phyloP scores from a whole-genome alignment of 2,797 vertebrate species.

The Merluccius polli region DNA sequence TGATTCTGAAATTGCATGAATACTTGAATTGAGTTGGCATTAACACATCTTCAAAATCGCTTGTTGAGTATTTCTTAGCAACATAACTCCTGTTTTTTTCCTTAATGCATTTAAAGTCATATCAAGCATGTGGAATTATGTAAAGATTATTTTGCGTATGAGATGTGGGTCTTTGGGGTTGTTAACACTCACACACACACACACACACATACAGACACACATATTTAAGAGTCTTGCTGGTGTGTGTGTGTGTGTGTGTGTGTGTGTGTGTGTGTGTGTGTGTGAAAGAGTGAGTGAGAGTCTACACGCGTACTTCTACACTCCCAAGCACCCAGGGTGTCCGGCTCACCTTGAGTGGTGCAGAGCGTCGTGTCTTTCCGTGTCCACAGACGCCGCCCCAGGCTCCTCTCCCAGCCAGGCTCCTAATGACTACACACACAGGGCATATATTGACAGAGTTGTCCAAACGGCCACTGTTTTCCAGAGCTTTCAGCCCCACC shows the following conservation, averaged over 20 bases:
- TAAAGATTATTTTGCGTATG: neutral
- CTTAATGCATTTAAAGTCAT: too few species aligned
- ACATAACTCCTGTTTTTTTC: neutral
- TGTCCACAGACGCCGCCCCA: slow-evolving; percentile 19
- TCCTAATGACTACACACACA: slow-evolving; percentile 62
- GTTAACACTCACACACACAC: neutral
- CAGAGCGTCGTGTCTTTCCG: slow-evolving; percentile 39
- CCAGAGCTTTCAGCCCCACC: slow-evolving; percentile 44
- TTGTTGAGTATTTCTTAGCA: neutral
- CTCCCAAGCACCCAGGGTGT: slow-evolving; percentile 52
- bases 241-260: too few species aligned
- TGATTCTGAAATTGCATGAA: neutral
- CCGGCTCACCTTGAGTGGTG: slow-evolving; percentile 50
- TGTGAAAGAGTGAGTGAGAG: slow-evolving; percentile 23
- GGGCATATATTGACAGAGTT: slow-evolving; percentile 67
- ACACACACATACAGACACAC: too few species aligned
- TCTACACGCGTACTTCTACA: slow-evolving; percentile 36
- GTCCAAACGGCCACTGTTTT: slow-evolving; percentile 56
- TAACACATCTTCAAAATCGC: neutral
- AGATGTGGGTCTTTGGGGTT: neutral
- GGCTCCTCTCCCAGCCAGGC: slow-evolving; percentile 52
- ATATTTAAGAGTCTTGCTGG: too few species aligned
- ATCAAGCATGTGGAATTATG: neutral
- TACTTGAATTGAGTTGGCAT: neutral
- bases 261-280: neutral